Evolutionary conservation across 2,888 invertebrate genomes (phyloP), one percentile per base, ranked within the genome.

Genomic region (Andrena praecox): DNA sequence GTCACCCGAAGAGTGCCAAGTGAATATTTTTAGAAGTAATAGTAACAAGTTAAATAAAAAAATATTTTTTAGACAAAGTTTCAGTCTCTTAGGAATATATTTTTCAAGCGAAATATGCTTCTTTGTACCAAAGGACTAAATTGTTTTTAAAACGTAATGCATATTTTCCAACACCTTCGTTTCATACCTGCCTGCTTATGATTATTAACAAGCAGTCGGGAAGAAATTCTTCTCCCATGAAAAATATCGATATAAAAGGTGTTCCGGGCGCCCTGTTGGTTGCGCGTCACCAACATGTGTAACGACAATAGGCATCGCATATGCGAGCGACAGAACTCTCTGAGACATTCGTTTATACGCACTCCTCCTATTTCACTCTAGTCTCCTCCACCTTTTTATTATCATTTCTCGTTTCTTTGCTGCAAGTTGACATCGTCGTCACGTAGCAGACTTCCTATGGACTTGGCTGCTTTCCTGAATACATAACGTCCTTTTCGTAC

Each of bases 391-490:
- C 75, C 48, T 84, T 79, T 77, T 87, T 80, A 79, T 85, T 79
- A 81, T 82, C 75, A 80, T 87, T 85, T 85, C 84, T 87, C 73
- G 79, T 84, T 80, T 85, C 90, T 89, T 89, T 85, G 80, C 77
- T 48, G 80, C 64, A 78, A 87, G 90, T 93, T 92, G 90, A 91
- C 90, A 93, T 88, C 90, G 84, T 85, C 89, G 92, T 92, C 93
- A 93, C 93, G 93, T 93, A 91, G 86, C 88, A 90, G 90, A 92
- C 93, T 93, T 93, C 93, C 93, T 93, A 92, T 89, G 87, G 88
- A 85, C 68, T 63, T 31, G 81, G 27, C 75, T 82, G 89, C 89
- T 84, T 88, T 83, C 86, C 86, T 89, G 92, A 92, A 93, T 93
- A 91, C 91, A 67, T 89, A 90, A 89, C 79, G 76, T 82, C 78